Evolutionary conservation across 2,113 vertebrate species (phyloP).

Genomic region (Empidonax traillii): DNA sequence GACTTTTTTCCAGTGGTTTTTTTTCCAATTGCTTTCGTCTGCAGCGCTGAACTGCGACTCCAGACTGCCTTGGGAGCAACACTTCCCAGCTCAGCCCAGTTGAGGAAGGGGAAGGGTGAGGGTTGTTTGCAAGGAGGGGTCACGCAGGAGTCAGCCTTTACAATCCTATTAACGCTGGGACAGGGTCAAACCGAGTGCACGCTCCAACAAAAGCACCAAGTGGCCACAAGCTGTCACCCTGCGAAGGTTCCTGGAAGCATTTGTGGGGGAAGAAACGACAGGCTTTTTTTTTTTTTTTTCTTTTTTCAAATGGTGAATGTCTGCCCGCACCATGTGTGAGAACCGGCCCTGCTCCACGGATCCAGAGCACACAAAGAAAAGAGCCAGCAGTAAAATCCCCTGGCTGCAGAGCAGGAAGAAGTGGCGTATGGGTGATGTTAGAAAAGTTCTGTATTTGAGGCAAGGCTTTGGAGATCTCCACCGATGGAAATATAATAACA

Average conservation of each 20-base stretch:
- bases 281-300: background rate
- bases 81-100: conserved; percentile 7
- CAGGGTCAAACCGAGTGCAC: conserved; percentile 71
- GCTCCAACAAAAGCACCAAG: conserved; percentile 55
- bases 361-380: background rate
- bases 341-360: background rate
- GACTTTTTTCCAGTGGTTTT: background rate
- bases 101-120: conserved; percentile 56
- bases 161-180: conserved; percentile 70
- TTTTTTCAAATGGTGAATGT: background rate
- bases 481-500: background rate
- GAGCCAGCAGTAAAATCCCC: background rate
- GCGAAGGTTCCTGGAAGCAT: conserved; percentile 31
- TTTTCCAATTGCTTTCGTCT: conserved; percentile 51
- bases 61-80: conserved; percentile 47
- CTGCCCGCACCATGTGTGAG: conserved; percentile 33
- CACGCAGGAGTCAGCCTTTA: conserved; percentile 69
- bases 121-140: conserved; percentile 67
- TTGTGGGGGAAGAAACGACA: background rate
- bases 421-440: background rate
- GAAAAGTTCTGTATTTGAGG: background rate
- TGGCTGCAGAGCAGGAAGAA: background rate
- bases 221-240: conserved; percentile 60
- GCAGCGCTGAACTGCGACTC: background rate
- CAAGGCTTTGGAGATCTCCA: background rate